These are phyloP conservation scores for Poecilus cupreus DNA, from an alignment of 2,888 invertebrate species.

Conservation along the genomic window DNA sequence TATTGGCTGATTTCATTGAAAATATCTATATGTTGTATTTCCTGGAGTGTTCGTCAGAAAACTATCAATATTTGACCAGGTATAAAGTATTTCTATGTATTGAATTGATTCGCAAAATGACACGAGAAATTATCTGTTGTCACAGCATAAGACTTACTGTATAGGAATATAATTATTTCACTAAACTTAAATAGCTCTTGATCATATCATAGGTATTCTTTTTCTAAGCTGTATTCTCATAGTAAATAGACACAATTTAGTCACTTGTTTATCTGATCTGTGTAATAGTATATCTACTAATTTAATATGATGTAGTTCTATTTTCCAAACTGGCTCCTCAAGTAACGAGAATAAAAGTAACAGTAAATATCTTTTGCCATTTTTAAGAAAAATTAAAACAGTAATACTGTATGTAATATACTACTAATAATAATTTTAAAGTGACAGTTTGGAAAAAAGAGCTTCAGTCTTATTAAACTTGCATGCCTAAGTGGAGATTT, in stretches of 20 bases:
- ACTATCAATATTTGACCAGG: constrained; percentile 13
- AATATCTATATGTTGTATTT: constrained; percentile 19
- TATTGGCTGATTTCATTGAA: constrained; percentile 9
- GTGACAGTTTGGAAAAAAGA: constrained; percentile 13
- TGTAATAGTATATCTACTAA: background rate
- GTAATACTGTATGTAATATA: no score
- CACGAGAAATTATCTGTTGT: constrained; percentile 21
- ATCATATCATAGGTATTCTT: constrained; percentile 30
- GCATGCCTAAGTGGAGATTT: constrained; percentile 1
- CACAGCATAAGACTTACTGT: constrained; percentile 48
- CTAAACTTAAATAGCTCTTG: constrained; percentile 37
- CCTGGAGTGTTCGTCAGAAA: constrained; percentile 2
- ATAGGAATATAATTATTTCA: constrained; percentile 53
- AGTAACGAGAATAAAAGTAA: background rate
- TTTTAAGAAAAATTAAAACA: no score
- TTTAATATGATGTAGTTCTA: background rate
- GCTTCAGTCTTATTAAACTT: background rate
- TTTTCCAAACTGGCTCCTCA: background rate
- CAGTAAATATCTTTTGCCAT: no score
- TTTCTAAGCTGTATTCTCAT: constrained; percentile 13
- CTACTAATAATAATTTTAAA: background rate
- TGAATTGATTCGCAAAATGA: background rate
- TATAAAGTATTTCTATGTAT: constrained; percentile 3
- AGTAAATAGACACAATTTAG: constrained; percentile 11
- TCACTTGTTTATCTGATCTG: background rate